phyloP scores from a whole-genome alignment of 2,797 vertebrate genomes.

The Smutsia gigantea region DNA sequence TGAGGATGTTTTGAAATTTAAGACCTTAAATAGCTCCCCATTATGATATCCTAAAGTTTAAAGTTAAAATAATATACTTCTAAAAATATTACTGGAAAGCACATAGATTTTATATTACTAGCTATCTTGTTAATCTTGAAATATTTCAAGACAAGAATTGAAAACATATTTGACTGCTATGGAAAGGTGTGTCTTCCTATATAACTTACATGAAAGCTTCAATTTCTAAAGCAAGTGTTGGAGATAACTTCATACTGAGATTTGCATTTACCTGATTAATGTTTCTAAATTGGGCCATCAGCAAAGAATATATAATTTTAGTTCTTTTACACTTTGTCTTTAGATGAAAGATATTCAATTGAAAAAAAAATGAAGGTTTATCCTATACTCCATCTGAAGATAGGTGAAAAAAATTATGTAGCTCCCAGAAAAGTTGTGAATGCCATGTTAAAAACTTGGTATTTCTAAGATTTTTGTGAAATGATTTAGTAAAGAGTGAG shows the following conservation, averaged over 20 bases:
- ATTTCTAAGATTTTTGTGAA: slow-evolving; percentile 55
- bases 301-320: not conserved
- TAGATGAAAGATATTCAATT: slow-evolving; percentile 41
- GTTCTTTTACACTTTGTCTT: not conserved
- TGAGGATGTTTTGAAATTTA: slow-evolving; percentile 16
- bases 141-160: slow-evolving; percentile 25
- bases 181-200: not conserved
- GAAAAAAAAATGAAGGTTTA: slow-evolving; percentile 24
- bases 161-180: not conserved
- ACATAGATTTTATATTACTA: slow-evolving; percentile 45
- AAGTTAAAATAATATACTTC: slow-evolving; percentile 21
- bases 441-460: slow-evolving; percentile 41
- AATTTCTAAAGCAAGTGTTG: not conserved
- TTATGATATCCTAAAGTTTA: slow-evolving; percentile 41
- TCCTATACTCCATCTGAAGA: not conserved
- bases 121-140: slow-evolving; percentile 39
- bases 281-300: slow-evolving; percentile 39
- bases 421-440: slow-evolving; percentile 27
- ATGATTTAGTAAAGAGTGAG: slow-evolving; percentile 28
- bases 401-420: not conserved
- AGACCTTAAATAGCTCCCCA: slow-evolving; percentile 12
- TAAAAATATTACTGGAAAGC: not conserved
- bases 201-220: not conserved
- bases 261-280: slow-evolving; percentile 41
- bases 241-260: not conserved